Evolutionary conservation across 2,113 vertebrate genomes (phyloP), one percentile per base, ranked within the genome.

Genomic region (Cheilinus undulatus): DNA sequence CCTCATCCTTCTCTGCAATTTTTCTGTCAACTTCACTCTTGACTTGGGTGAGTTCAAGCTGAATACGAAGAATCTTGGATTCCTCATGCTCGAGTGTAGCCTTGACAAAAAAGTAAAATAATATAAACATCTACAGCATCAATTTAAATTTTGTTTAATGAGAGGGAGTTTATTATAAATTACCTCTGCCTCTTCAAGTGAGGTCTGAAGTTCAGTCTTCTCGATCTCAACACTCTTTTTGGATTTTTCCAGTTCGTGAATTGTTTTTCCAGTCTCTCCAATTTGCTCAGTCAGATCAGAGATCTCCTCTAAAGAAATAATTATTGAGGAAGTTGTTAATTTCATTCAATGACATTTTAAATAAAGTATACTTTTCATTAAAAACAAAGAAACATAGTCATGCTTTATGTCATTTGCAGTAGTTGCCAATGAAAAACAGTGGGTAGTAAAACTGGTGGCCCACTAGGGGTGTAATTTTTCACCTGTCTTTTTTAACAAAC

Each of bases 141-240:
- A 23, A 22, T 64, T 32, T 6, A 40, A 51, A 22, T 4, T 15
- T 3, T 24, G 5, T 52, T 42, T 20, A 24, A 46, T 65, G 2
- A 27, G 2, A 76, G 8, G 26, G 27, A 2, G 61, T 12, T 78
- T 52, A 5, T 45, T 7, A 42, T 9, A 57, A 20, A 17, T 19
- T 88, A 93, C 92, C 89, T 93, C 92, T 40, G 92, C 92, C 65
- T 93, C 92, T 59, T 93, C 92, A 60, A 93, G 89, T 24, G 92
- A 89, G 15, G 88, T 87, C 48, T 93, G 90, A 51, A 93, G 73
- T 86, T 93, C 92, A 2, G 65, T 60, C 54, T 93, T 93, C 73
- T 93, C 93, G 1, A 0, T 7, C 59, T 93, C 93, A 1, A 88
- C 75, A 4, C 45, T 48, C 82, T 93, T 93, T 76, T 93, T 93